Evolutionary conservation across 2,113 vertebrate species (phyloP).

Genomic region (Cariama cristata): DNA sequence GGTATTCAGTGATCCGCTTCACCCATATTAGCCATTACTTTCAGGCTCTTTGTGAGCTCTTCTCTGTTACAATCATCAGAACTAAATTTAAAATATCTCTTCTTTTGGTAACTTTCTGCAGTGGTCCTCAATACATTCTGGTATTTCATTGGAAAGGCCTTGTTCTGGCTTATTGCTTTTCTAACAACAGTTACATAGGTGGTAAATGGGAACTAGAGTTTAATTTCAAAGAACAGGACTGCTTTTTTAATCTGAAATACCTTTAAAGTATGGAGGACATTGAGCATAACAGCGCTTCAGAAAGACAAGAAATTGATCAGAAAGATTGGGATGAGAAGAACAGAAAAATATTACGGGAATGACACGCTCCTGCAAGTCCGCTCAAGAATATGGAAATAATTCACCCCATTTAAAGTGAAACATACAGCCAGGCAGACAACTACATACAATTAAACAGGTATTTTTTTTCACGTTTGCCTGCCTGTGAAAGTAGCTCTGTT

Average conservation of each 20-base stretch:
- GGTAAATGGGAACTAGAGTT: background rate
- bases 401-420: conserved; percentile 39
- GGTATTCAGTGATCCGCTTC: background rate
- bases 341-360: background rate
- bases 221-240: background rate
- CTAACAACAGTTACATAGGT: background rate
- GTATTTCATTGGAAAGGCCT: background rate
- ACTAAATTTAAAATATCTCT: background rate
- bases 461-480: conserved; percentile 18
- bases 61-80: background rate
- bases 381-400: conserved; percentile 37
- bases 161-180: background rate
- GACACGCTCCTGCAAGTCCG: background rate
- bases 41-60: background rate
- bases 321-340: background rate
- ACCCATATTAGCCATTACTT: background rate
- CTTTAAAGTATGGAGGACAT: background rate
- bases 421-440: conserved; percentile 27
- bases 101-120: background rate
- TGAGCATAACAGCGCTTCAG: background rate
- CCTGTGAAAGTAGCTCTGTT: conserved; percentile 29
- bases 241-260: background rate
- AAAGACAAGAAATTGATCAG: background rate
- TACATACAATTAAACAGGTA: conserved; percentile 30
- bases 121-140: background rate